Evolutionary conservation across 2,113 vertebrate species (phyloP), one percentile per base, ranked within the genome.

Genomic region (Nycticryphes semicollaris): DNA sequence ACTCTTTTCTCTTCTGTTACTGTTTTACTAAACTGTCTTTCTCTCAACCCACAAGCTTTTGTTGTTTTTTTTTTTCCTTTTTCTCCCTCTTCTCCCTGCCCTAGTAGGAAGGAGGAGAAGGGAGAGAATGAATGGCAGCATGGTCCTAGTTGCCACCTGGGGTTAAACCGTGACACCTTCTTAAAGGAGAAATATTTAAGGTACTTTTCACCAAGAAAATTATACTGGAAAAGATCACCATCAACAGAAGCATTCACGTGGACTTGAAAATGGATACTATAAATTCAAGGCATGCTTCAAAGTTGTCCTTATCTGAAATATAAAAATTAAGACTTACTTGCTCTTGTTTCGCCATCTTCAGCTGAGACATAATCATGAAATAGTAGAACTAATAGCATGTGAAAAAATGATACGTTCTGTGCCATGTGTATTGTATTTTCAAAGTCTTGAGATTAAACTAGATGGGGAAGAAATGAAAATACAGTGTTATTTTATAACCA

Each of bases 301-400:
- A 74, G 23, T 50, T 87, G 15, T 23, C 30, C 6, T 86, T 64
- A 50, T 66, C 25, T 41, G n/a, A 97, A 96, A 96, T 87, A 87
- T 12, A 93, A 84, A 90, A 75, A 54, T 43, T 50, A 75, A 85
- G n/a, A 97, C 99, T 98, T 99, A 99, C 99, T 99, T 97, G 98
- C 98, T 99, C 99, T 98, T 97, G 99, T 98, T 98, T 99, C 99
- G 41, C 98, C 98, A 98, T 99, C 98, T 98, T 99, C 99, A 97
- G 99, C 98, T 93, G 97, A 97, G 89, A 97, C 91, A 96, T 97
- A 98, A 96, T 98, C 97, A 93, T 95, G 97, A 95, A 99, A 97
- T 81, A 98, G 96, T 90, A 99, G 96, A 96, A 98, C 86, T 96
- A 97, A 97, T 86, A 99, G 53, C 94, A 97, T 97, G 96, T 98